Conservation (phyloP, 2,888 invertebrate species). For the Aphidoletes aphidimyza region DNA sequence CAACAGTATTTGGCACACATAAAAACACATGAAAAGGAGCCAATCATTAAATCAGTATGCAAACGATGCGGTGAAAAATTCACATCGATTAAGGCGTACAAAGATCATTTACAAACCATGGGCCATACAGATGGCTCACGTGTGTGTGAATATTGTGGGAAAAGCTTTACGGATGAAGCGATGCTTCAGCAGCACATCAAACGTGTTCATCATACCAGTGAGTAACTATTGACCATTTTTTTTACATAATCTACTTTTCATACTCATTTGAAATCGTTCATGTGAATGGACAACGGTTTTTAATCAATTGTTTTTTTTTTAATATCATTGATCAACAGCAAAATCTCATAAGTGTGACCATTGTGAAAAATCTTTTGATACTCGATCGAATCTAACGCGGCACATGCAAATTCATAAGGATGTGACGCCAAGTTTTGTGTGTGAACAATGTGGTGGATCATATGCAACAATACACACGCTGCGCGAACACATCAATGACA, state of each 20-base stretch:
- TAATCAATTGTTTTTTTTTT: neutral
- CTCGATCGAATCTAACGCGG: slow-evolving; percentile 66
- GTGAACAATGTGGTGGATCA: slow-evolving; percentile 66
- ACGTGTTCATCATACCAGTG: slow-evolving; percentile 61
- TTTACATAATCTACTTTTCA: neutral
- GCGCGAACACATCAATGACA: slow-evolving; percentile 66
- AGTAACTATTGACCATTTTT: slow-evolving; percentile 51
- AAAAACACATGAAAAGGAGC: slow-evolving; percentile 65
- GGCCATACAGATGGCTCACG: slow-evolving; percentile 66
- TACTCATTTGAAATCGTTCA: neutral
- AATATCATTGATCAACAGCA: too few relatives aligned
- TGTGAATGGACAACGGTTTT: neutral
- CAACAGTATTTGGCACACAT: slow-evolving; percentile 67
- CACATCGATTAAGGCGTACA: slow-evolving; percentile 64
- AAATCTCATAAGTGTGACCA: slow-evolving; percentile 64
- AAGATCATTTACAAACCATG: slow-evolving; percentile 65
- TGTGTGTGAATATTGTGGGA: slow-evolving; percentile 65
- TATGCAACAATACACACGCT: slow-evolving; percentile 66
- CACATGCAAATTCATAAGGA: slow-evolving; percentile 66
- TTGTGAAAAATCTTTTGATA: slow-evolving; percentile 66
- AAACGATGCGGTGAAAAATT: slow-evolving; percentile 65
- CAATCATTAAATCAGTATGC: slow-evolving; percentile 60
- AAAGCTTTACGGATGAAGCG: slow-evolving; percentile 64
- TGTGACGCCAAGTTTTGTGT: slow-evolving; percentile 66
- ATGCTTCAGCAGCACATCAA: slow-evolving; percentile 66